phyloP scores from a whole-genome alignment of 2,797 vertebrate genomes.

The Kryptopterus vitreolus region DNA sequence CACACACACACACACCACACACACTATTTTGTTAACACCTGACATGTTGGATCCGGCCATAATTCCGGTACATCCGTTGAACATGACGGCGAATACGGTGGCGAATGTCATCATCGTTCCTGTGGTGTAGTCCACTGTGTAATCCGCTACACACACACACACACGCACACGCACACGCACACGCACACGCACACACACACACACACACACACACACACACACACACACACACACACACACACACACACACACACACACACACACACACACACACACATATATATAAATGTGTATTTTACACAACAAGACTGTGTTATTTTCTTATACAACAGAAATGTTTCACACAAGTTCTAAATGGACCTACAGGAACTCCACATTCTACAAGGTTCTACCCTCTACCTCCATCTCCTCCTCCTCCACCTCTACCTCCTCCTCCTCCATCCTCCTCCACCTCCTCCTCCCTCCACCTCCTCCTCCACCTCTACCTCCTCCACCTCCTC shows the following conservation, averaged over 20 bases:
- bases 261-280: constrained; percentile 67
- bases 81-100: constrained; percentile 89
- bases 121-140: constrained; percentile 84
- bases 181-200: constrained; percentile 57
- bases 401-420: too few species aligned
- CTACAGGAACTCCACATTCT: too few species aligned
- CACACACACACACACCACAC: background rate
- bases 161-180: constrained; percentile 56
- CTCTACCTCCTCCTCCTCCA: too few species aligned
- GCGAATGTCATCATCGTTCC: constrained; percentile 83
- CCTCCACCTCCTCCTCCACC: too few species aligned
- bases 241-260: background rate
- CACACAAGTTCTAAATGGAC: too few species aligned
- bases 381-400: too few species aligned
- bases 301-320: too few species aligned
- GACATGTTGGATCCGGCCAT: constrained; percentile 96
- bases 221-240: constrained; percentile 66
- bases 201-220: constrained; percentile 27
- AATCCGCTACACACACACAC: constrained; percentile 68
- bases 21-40: constrained; percentile 77
- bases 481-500: too few species aligned
- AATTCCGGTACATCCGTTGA: constrained; percentile 92
- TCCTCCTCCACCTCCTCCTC: too few species aligned
- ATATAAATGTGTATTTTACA: too few species aligned
- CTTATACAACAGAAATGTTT: too few species aligned